Evolutionary conservation across 2,797 vertebrate genomes (phyloP), one percentile per base, ranked within the genome.

Genomic region (Ctenochaetus hawaiiensis): DNA sequence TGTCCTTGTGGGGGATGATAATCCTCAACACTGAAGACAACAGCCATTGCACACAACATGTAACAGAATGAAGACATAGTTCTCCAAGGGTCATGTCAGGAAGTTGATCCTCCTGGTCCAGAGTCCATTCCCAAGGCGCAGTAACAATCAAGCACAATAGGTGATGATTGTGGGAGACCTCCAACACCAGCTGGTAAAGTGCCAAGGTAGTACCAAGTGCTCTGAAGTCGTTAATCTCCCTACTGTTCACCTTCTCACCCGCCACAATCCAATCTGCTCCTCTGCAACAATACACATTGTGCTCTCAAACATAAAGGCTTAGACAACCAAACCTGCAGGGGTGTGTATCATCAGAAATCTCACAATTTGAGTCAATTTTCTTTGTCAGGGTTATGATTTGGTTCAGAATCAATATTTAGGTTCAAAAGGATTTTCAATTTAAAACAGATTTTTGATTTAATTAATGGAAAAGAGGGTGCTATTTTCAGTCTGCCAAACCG

Each of bases 231-330:
- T 83, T 66, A 83, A 77, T 77, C 56, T 16, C 49, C 60, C 45
- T 75, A 73, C 58, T 57, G 41, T 77, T 87, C 67, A 89, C 37
- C 71, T 73, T 43, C 43, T 75, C 67, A 70, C 69, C 56, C 76
- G 80, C 68, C 70, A 71, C 20, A n/a, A 54, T 74, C 66, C 68
- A 75, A 69, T 81, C 78, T 72, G 72, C 57, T 53, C 41, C 17
- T 57, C 56, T 74, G 30, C 30, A 73, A 72, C 67, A 86, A 64
- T 37, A 44, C 26, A 44, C 20, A 80, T 67, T 74, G 54, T 78
- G 61, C 41, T 74, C 58, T 60, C 23, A 37, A 26, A 51, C 45
- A 58, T 43, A 76, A 80, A 66, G 49, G 43, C 69, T 81, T 34
- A 13, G 70, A 61, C 52, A 51, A 68, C 18, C 23, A 54, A 59